These are phyloP conservation scores for Egretta garzetta DNA, from an alignment of 2,113 vertebrate species.

Conservation along the genomic window DNA sequence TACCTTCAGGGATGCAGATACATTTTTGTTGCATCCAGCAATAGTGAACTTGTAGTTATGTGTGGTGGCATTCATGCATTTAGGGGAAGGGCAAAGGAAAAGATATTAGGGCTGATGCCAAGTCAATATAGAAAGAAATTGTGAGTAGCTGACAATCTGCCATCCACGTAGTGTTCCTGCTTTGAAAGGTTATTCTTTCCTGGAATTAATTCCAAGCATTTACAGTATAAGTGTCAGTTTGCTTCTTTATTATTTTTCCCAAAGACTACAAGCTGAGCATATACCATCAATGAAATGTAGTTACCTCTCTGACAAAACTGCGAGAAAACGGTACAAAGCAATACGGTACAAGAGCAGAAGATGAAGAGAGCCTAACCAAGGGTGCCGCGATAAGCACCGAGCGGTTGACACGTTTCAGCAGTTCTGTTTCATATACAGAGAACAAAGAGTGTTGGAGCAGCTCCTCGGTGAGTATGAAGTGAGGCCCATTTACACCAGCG, in stretches of 20 bases:
- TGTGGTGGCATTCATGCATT: not conserved
- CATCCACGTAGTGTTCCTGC: not conserved
- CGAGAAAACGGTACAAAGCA: not conserved
- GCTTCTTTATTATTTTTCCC: slow-evolving; percentile 6
- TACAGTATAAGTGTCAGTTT: slow-evolving; percentile 15
- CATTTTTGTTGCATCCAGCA: not conserved
- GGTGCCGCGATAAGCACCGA: not conserved
- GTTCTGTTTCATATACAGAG: not conserved
- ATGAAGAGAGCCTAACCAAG: slow-evolving; percentile 5
- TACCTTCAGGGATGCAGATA: not conserved
- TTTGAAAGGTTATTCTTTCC: slow-evolving; percentile 25
- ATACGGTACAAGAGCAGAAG: not conserved
- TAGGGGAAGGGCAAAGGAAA: not conserved
- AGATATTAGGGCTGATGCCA: not conserved
- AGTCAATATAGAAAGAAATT: not conserved
- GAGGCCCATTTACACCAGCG: not conserved
- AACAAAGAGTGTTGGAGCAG: slow-evolving; percentile 30
- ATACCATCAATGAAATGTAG: not conserved
- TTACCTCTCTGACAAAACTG: slow-evolving; percentile 1
- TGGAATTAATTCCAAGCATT: slow-evolving; percentile 25
- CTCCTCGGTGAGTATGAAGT: not conserved
- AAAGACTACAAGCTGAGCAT: not conserved
- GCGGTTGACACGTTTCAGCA: slow-evolving; percentile 19
- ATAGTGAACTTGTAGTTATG: not conserved
- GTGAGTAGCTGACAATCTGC: slow-evolving; percentile 10